Conservation (phyloP, 2,113 vertebrate genomes). For the Gracilinanus agilis region DNA sequence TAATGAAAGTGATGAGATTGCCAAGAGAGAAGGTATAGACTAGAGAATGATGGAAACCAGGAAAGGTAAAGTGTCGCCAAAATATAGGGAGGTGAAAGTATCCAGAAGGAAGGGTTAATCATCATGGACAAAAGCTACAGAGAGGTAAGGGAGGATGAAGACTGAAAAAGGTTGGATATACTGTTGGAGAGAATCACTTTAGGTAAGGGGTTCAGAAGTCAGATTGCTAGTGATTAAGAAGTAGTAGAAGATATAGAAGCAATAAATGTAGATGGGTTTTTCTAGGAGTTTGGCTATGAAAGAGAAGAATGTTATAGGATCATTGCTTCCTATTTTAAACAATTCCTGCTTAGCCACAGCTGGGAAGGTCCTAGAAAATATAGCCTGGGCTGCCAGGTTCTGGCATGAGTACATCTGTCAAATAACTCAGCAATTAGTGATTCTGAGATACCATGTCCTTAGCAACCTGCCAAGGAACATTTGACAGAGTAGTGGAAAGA, state of each 20-base stretch:
- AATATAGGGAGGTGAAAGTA: neutral
- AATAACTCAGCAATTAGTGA: neutral
- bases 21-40: too few species aligned
- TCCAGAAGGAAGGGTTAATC: neutral
- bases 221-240: neutral
- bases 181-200: neutral
- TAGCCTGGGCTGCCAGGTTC: neutral
- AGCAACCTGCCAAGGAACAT: neutral
- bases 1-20: too few species aligned
- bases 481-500: neutral
- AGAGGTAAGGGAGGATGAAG: neutral
- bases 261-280: neutral
- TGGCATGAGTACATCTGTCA: neutral
- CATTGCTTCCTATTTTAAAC: neutral
- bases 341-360: neutral
- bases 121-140: neutral
- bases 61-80: neutral
- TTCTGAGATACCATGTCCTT: neutral
- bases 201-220: neutral
- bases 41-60: too few species aligned
- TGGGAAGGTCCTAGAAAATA: neutral
- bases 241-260: neutral
- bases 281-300: neutral
- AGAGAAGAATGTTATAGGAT: neutral
- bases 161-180: neutral